These are phyloP conservation scores for Percopsis transmontana DNA, from an alignment of 2,113 vertebrate species.

Conservation along the genomic window DNA sequence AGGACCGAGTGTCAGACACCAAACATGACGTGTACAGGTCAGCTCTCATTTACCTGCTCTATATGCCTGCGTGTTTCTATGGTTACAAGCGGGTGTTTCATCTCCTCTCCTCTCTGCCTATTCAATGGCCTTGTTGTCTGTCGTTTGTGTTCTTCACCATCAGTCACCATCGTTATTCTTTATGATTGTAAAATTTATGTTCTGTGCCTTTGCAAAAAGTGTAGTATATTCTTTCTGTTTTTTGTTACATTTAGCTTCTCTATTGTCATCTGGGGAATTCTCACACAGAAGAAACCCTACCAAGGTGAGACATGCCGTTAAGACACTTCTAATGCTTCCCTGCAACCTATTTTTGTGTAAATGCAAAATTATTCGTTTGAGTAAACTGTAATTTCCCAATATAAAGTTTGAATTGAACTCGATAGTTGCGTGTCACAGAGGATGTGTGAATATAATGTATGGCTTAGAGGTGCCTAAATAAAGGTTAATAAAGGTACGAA, in stretches of 20 bases:
- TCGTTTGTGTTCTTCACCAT: background rate
- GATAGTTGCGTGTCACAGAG: no score
- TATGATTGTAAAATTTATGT: background rate
- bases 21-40: constrained; percentile 98
- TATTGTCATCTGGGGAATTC: constrained; percentile 94
- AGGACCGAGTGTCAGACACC: constrained; percentile 91
- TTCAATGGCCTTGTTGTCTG: background rate
- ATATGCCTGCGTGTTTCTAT: background rate
- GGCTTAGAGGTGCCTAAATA: no score
- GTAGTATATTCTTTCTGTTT: background rate
- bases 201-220: background rate
- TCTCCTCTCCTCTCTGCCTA: background rate
- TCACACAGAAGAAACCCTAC: constrained; percentile 96
- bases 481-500: no score
- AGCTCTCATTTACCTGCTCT: constrained; percentile 18
- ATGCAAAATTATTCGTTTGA: no score
- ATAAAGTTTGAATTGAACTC: no score
- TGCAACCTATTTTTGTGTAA: no score
- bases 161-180: background rate
- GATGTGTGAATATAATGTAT: no score
- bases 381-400: no score
- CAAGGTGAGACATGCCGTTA: constrained; percentile 79
- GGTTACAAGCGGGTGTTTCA: background rate
- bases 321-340: background rate
- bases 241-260: constrained; percentile 83